phyloP scores from a whole-genome alignment of 2,113 vertebrate genomes.

The Aphyosemion australe region DNA sequence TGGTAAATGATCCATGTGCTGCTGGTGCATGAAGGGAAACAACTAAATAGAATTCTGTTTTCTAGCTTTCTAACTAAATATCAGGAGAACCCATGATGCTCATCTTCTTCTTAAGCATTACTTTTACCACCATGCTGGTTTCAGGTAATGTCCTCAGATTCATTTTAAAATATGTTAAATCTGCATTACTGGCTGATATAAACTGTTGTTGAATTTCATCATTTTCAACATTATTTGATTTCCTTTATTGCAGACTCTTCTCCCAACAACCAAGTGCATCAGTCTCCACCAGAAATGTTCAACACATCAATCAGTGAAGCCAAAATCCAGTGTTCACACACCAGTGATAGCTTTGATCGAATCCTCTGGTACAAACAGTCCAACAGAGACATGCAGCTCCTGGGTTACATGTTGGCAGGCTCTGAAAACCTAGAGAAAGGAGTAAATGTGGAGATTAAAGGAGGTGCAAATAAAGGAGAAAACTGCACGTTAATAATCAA shows the following conservation, averaged over 20 bases:
- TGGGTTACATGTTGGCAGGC: slow-evolving; percentile 31
- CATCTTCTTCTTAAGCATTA: neutral
- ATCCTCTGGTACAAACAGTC: slow-evolving; percentile 59
- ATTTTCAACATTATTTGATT: accelerated
- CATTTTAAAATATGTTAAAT: neutral
- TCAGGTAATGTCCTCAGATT: slow-evolving; percentile 2
- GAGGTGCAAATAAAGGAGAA: neutral
- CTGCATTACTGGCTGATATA: neutral
- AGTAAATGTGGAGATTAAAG: neutral
- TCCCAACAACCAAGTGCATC: too few relatives aligned
- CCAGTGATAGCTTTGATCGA: neutral
- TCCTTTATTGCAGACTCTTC: neutral
- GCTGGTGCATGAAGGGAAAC: too few relatives aligned
- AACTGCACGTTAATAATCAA: slow-evolving; percentile 11
- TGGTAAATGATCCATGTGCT: too few relatives aligned
- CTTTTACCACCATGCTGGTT: neutral
- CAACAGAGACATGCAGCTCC: slow-evolving; percentile 25
- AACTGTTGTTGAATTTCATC: accelerated
- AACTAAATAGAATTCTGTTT: too few relatives aligned
- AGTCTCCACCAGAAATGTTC: slow-evolving; percentile 12
- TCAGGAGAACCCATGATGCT: too few relatives aligned
- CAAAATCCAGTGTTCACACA: slow-evolving; percentile 52
- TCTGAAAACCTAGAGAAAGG: neutral
- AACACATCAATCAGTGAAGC: neutral
- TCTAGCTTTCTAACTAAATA: too few relatives aligned